Conservation (phyloP, 2,113 vertebrate genomes). For the Oriolus oriolus region DNA sequence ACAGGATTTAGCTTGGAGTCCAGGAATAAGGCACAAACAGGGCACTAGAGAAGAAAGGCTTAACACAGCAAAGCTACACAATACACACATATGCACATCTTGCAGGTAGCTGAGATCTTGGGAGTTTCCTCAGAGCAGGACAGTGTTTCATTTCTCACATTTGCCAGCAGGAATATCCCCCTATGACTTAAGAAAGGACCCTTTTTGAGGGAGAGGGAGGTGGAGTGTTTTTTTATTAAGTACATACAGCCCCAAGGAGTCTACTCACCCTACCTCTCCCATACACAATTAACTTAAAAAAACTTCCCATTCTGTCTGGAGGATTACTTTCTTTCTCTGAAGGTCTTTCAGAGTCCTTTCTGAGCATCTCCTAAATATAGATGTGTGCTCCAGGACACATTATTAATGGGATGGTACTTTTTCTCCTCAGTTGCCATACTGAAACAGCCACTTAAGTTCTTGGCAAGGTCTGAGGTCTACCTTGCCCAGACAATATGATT, state of each 20-base stretch:
- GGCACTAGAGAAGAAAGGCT: conserved; percentile 47
- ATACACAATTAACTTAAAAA: neutral
- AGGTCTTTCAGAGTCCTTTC: neutral
- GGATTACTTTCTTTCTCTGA: neutral
- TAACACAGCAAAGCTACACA: conserved; percentile 66
- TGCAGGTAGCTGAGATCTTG: neutral
- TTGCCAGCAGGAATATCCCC: neutral
- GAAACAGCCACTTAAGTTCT: neutral
- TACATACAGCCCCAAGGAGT: neutral
- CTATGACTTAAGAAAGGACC: neutral
- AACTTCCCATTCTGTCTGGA: neutral
- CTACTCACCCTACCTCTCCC: neutral
- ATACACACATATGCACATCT: conserved; percentile 48
- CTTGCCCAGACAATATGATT: neutral
- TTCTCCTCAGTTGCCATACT: neutral
- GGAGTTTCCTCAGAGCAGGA: neutral
- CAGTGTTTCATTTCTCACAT: neutral
- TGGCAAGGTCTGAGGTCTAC: neutral
- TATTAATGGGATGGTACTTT: neutral
- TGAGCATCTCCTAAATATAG: neutral
- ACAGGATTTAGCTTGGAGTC: conserved; percentile 67
- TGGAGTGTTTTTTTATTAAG: neutral
- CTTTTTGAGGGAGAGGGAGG: neutral
- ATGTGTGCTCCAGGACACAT: neutral
- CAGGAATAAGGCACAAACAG: conserved; percentile 51